A percentile compares a stretch with the other conserved stretches of the same genome.
These are phyloP conservation scores for Sphyrna mokarran DNA, from an alignment of 2,113 vertebrate genomes.

Conservation along the genomic window DNA sequence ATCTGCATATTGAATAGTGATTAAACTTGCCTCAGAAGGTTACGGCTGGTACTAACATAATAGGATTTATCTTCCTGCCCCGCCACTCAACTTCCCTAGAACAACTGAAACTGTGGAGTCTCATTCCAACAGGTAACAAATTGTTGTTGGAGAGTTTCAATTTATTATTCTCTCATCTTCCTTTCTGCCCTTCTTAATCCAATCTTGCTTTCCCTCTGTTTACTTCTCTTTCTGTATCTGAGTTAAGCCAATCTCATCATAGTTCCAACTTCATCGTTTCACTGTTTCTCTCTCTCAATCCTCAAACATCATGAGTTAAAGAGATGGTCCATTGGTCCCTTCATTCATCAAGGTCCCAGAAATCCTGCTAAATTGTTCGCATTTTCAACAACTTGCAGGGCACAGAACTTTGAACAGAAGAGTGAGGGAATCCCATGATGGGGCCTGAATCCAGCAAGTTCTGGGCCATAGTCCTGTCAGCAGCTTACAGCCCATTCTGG, in stretches of 20 bases:
- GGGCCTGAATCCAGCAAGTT: background rate
- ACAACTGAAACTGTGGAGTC: background rate
- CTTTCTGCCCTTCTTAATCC: background rate
- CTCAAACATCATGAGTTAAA: background rate
- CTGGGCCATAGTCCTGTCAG: background rate
- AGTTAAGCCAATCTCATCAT: background rate
- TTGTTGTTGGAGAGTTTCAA: background rate
- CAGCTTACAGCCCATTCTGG: background rate
- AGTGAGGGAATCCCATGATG: background rate
- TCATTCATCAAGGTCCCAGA: background rate
- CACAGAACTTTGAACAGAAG: background rate
- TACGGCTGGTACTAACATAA: background rate
- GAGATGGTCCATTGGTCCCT: background rate
- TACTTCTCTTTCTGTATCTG: background rate
- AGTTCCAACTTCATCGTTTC: background rate
- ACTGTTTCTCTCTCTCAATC: background rate
- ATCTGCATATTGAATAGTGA: background rate
- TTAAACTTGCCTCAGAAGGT: background rate
- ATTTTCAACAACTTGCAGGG: background rate
- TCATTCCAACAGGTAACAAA: background rate
- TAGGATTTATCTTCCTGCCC: background rate
- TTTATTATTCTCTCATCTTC: background rate
- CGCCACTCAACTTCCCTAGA: background rate
- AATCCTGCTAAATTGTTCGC: background rate
- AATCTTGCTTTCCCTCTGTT: background rate